phyloP scores from a whole-genome alignment of 2,797 vertebrate genomes.

The Rhodeus uyekii region DNA sequence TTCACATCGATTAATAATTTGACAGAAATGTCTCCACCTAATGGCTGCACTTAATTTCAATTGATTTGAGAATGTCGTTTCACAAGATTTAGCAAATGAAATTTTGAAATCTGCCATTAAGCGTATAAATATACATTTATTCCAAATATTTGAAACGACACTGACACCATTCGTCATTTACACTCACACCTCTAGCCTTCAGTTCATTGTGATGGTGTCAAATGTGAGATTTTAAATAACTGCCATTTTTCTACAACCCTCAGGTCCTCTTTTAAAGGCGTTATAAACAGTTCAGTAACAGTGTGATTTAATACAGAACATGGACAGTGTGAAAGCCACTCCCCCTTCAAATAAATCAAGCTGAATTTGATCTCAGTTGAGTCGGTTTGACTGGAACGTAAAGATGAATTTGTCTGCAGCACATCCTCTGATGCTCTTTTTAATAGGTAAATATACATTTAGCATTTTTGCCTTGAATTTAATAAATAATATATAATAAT shows the following conservation, averaged over 20 bases:
- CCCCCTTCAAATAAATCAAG: conserved; percentile 20
- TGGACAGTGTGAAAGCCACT: not conserved
- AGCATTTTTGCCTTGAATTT: not conserved
- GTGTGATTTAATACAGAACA: not conserved
- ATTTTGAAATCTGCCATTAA: not conserved
- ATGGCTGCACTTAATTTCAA: not conserved
- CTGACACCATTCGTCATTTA: too few relatives aligned
- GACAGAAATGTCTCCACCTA: conserved; percentile 13
- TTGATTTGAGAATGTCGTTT: not conserved
- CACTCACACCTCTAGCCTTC: too few relatives aligned
- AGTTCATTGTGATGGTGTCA: not conserved
- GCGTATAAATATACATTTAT: not conserved
- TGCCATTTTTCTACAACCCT: too few relatives aligned
- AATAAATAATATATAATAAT: not conserved
- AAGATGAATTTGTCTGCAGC: conserved; percentile 2
- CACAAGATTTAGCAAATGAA: too few relatives aligned
- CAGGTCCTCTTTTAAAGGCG: too few relatives aligned
- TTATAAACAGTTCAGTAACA: not conserved
- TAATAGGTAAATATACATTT: conserved; percentile 22
- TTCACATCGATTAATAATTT: not conserved
- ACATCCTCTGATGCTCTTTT: conserved; percentile 3
- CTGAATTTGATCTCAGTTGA: not conserved
- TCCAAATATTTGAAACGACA: too few relatives aligned
- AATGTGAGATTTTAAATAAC: not conserved
- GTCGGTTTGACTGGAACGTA: not conserved